Evolutionary conservation across 2,113 vertebrate species (phyloP).

Genomic region (Alethe diademata): DNA sequence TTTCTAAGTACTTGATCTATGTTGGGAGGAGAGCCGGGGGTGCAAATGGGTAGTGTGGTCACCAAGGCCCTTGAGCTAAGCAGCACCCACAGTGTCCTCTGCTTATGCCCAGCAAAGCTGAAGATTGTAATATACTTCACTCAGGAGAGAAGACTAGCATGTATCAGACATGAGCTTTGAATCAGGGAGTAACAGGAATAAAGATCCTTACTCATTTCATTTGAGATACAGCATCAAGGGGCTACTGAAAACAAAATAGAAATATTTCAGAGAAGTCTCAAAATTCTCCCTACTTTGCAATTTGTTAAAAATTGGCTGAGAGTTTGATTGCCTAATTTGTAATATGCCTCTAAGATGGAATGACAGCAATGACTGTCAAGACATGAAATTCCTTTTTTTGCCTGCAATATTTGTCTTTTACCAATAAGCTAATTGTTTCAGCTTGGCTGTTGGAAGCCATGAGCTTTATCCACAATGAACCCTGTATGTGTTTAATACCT

Average conservation of each 20-base stretch:
- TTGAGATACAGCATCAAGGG: not conserved
- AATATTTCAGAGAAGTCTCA: not conserved
- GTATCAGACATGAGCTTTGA: not conserved
- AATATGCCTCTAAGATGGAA: not conserved
- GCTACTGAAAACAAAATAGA: slow-evolving; percentile 6
- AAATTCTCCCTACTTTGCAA: not conserved
- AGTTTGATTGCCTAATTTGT: not conserved
- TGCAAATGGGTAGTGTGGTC: not conserved
- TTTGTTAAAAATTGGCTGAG: slow-evolving; percentile 6
- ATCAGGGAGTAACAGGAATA: not conserved
- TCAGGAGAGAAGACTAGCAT: not conserved
- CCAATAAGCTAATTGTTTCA: not conserved
- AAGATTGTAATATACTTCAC: not conserved
- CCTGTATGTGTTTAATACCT: not conserved
- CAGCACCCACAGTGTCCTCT: not conserved
- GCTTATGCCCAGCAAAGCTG: not conserved
- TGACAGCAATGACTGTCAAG: not conserved
- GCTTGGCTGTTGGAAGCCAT: not conserved
- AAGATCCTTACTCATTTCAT: not conserved
- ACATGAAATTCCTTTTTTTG: not conserved
- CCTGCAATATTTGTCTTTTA: not conserved
- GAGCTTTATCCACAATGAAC: not conserved
- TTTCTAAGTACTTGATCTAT: not conserved
- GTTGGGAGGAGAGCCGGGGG: not conserved
- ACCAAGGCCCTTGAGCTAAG: not conserved